Evolutionary conservation across 2,113 vertebrate species (phyloP).

Genomic region (Scartelaos histophorus): DNA sequence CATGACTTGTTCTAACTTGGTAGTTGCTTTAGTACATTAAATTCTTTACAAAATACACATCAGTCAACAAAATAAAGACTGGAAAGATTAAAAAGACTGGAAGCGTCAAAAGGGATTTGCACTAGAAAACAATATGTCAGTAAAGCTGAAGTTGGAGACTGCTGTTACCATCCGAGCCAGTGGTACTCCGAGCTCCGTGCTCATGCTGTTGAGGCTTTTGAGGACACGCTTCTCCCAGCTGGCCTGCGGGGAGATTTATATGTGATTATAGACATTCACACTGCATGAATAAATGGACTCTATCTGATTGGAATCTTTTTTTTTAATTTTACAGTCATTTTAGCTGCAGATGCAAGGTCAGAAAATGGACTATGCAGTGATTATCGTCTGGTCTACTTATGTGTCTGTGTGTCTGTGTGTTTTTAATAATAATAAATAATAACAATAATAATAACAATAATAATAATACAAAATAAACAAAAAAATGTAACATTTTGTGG

Average conservation of each 20-base stretch:
- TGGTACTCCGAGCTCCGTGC: constrained; percentile 89
- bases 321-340: background rate
- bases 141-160: constrained; percentile 13
- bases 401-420: too few species aligned
- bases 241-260: constrained; percentile 75
- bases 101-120: background rate
- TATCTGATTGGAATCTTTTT: background rate
- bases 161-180: constrained; percentile 87
- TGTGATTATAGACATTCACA: background rate
- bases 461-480: too few species aligned
- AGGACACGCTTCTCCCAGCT: constrained; percentile 96
- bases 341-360: background rate
- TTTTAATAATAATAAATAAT: too few species aligned
- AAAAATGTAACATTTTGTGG: background rate
- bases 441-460: too few species aligned
- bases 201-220: constrained; percentile 98
- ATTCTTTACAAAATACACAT: background rate
- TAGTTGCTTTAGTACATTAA: too few species aligned
- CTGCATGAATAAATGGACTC: background rate
- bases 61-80: background rate
- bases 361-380: background rate
- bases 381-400: background rate
- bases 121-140: background rate
- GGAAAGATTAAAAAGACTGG: background rate
- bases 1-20: too few species aligned